Base-by-base conservation (phyloP, 2,888 invertebrate genomes). In the Acanthosepion esculentum region DNA sequence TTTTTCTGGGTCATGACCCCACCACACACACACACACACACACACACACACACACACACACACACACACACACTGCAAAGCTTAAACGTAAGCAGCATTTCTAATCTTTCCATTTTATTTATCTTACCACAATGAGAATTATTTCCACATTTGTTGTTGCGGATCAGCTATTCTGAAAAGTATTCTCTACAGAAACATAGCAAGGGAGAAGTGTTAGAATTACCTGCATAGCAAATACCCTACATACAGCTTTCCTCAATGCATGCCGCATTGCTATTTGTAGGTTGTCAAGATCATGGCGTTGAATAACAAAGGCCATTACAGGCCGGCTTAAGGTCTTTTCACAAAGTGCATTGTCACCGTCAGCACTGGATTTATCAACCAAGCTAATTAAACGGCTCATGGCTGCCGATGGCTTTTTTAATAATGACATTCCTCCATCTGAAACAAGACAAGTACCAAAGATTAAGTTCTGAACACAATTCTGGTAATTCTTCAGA, bases 231-330 rank as follows among this genome's bases (percentile, higher is more conserved):
- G 96, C 99, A 98, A 95, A 99, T 97, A 97, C 99, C 98, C 98
- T 96, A 96, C 98, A 98, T 4, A 98, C 98, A 7, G 98, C 98
- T 96, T 98, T 98, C 94, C 98, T 98, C 2, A 99, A 98, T 1
- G 99, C 98, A 95, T 99, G 98, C 95, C 98, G 98, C 98, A 99
- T 99, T 92, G 99, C 98, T 95, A 98, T 98, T 95, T 98, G 98
- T 94, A 99, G 98, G 0, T 98, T 98, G 55, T 98, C 98, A 92
- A 99, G 98, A 97, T 99, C 99, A 96, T 99, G 98, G 95, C 98
- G 98, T 96, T 97, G 97, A 48, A 97, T 96, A 93, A 99, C 98
- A 97, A 99, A 99, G 0, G 98, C 98, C 98, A 99, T 98, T 0
- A 99, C 99, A 0, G 99, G 99, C 91, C 99, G 98, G 96, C 98